phyloP scores from a whole-genome alignment of 92 coral and sea anemone species.

The Porites rus region DNA sequence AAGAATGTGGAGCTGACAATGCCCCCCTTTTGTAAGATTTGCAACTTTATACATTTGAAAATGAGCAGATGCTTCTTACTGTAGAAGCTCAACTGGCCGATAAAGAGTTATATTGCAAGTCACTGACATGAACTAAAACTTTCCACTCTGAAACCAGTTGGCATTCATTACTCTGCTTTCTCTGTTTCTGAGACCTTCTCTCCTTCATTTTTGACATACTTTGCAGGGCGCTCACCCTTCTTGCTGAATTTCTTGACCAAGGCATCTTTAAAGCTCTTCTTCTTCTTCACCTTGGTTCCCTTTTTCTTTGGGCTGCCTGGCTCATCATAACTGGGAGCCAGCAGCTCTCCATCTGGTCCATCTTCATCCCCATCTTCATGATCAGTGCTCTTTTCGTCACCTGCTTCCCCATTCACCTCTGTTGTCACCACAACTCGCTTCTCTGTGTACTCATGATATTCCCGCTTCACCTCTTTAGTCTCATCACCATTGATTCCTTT shows the following conservation, averaged over 20 bases:
- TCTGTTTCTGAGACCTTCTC: conserved; percentile 29
- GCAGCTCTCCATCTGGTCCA: conserved; percentile 60
- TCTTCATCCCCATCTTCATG: conserved; percentile 50
- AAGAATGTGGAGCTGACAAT: background rate
- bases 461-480: conserved; percentile 69
- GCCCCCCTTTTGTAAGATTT: conserved; percentile 14
- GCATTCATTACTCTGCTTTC: conserved; percentile 21
- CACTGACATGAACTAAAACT: conserved; percentile 30
- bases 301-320: conserved; percentile 76
- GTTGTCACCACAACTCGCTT: conserved; percentile 75
- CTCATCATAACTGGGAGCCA: conserved; percentile 43
- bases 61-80: conserved; percentile 23
- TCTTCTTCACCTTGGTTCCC: conserved; percentile 84
- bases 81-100: conserved; percentile 6
- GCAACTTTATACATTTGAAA: conserved; percentile 44
- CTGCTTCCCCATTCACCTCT: conserved; percentile 52
- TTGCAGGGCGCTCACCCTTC: conserved; percentile 59
- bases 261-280: conserved; percentile 87
- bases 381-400: conserved; percentile 33
- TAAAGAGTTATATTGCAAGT: conserved; percentile 4
- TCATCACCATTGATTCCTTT: conserved; percentile 84
- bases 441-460: conserved; percentile 57
- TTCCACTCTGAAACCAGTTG: background rate
- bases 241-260: conserved; percentile 80
- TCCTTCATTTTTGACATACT: conserved; percentile 47